Percentiles rank a stretch among this genome's conserved stretches.
phyloP scores from a whole-genome alignment of 2,888 invertebrate species.

The Cabera pusaria region DNA sequence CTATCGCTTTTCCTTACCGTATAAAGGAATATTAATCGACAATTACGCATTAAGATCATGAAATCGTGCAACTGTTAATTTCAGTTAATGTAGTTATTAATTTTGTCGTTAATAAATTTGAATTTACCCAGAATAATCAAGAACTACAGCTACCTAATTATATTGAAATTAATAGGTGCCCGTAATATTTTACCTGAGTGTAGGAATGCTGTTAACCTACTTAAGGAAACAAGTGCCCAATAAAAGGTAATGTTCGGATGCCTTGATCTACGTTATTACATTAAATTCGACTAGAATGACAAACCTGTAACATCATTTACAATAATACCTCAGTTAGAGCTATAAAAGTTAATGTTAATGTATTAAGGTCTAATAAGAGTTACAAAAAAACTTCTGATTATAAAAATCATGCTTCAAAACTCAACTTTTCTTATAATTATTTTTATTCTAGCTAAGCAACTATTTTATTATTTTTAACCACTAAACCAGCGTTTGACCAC shows the following conservation, averaged over 20 bases:
- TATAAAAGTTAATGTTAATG: no score
- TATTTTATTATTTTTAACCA: no score
- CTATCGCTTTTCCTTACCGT: constrained; percentile 7
- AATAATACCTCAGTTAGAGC: no score
- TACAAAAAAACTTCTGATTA: no score
- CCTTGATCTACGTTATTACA: not conserved
- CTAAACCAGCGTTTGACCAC: no score
- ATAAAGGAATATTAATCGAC: constrained; percentile 12
- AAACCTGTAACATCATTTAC: not conserved
- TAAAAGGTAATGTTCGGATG: constrained; percentile 13
- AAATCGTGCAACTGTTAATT: constrained; percentile 12
- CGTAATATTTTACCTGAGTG: constrained; percentile 17
- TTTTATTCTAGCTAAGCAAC: no score
- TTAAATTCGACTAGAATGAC: no score
- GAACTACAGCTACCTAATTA: constrained; percentile 22
- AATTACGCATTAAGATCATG: constrained; percentile 9
- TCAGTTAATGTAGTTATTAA: constrained; percentile 9
- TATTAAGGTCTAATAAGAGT: no score
- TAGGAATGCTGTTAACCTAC: constrained; percentile 29
- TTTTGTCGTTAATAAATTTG: constrained; percentile 9
- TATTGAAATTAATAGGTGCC: constrained; percentile 19
- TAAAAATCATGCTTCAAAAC: no score
- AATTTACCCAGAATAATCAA: constrained; percentile 4
- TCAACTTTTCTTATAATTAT: no score
- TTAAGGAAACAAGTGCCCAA: constrained; percentile 14